Percentiles rank a stretch among this genome's conserved stretches.
Conservation (phyloP, 2,888 invertebrate species). For the Carabus problematicus region DNA sequence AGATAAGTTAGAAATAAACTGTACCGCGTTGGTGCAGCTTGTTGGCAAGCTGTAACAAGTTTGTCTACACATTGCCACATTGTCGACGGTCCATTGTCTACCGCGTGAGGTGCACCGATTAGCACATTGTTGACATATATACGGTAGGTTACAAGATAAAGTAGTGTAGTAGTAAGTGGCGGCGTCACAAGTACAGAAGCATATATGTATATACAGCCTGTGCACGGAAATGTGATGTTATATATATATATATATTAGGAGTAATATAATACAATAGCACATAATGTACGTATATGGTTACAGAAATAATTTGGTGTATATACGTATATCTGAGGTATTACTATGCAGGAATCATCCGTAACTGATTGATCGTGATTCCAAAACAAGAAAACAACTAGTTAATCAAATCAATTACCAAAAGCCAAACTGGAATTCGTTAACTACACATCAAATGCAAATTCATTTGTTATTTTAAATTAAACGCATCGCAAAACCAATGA, state of each 20-base stretch:
- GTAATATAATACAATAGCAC: constrained; percentile 10
- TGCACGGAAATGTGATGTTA: constrained; percentile 14
- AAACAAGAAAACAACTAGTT: constrained; percentile 8
- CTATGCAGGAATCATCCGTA: too few species aligned
- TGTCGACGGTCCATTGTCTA: too few species aligned
- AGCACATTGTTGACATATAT: too few species aligned
- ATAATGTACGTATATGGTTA: constrained; percentile 5
- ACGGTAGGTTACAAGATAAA: too few species aligned
- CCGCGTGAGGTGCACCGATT: too few species aligned
- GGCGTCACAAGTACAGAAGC: constrained; percentile 22
- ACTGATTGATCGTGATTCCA: too few species aligned
- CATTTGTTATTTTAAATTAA: constrained; percentile 11
- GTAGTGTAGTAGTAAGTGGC: constrained; percentile 5
- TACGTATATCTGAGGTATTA: too few species aligned
- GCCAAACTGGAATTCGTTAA: constrained; percentile 13
- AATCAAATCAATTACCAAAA: constrained; percentile 10
- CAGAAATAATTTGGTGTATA: too few species aligned
- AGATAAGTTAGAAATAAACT: too few species aligned
- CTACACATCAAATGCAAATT: constrained; percentile 17
- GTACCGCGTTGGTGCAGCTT: too few species aligned
- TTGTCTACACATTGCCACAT: too few species aligned
- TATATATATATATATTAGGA: constrained; percentile 15
- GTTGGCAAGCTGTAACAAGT: too few species aligned
- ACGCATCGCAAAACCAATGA: constrained; percentile 19
- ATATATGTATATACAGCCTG: constrained; percentile 15